Evolutionary conservation across 1,140 invertebrate species (phyloP).

Genomic region (Hypothenemus hampei): DNA sequence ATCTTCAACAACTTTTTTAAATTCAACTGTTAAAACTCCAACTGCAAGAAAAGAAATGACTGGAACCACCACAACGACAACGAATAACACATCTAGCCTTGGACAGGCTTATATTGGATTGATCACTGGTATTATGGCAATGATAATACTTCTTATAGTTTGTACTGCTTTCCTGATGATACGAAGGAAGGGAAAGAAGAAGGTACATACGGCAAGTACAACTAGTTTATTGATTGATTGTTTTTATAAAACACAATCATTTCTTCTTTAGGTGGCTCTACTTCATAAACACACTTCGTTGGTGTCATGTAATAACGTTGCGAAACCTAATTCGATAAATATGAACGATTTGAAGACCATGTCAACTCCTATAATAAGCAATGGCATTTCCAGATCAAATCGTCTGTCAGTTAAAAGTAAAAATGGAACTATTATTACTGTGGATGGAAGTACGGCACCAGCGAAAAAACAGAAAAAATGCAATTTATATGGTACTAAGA

Average conservation of each 20-base stretch:
- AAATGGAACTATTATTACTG: conserved; percentile 35
- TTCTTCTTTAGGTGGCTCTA: conserved; percentile 47
- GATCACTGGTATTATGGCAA: conserved; percentile 71
- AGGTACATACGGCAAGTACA: conserved; percentile 40
- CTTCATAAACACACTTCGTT: conserved; percentile 65
- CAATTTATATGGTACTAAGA: conserved; percentile 42
- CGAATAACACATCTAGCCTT: too few species aligned
- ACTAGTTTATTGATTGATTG: background rate
- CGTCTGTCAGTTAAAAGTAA: conserved; percentile 49
- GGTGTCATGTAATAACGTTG: conserved; percentile 46
- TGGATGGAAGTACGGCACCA: conserved; percentile 26
- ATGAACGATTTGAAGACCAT: conserved; percentile 60
- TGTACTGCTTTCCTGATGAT: conserved; percentile 66
- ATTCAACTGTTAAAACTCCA: conserved; percentile 38
- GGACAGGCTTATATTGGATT: conserved; percentile 71
- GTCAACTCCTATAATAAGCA: conserved; percentile 55
- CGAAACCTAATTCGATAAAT: conserved; percentile 57
- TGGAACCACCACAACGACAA: conserved; percentile 61
- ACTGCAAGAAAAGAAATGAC: conserved; percentile 50
- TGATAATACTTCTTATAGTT: conserved; percentile 63
- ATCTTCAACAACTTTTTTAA: conserved; percentile 40
- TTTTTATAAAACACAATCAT: background rate
- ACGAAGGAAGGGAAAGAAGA: conserved; percentile 64
- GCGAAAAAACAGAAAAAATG: conserved; percentile 40
- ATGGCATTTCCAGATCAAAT: conserved; percentile 51